These are phyloP conservation scores for Melanchra persicariae DNA, from an alignment of 2,888 invertebrate genomes.

Conservation along the genomic window DNA sequence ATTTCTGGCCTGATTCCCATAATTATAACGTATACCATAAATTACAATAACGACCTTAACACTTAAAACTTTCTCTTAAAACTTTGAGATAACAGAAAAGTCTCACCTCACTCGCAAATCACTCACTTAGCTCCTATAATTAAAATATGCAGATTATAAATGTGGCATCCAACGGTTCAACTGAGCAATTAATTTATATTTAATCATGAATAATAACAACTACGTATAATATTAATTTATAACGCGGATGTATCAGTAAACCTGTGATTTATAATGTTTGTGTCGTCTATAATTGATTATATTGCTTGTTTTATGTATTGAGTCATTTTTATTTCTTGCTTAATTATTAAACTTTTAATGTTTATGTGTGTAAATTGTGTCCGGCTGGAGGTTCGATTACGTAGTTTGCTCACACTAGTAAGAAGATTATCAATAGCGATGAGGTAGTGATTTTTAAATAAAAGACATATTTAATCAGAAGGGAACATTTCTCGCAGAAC, in stretches of 20 bases:
- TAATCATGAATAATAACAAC: constrained; percentile 48
- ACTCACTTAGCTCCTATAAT: constrained; percentile 29
- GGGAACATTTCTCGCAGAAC: too few relatives aligned
- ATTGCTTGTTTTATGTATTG: constrained; percentile 51
- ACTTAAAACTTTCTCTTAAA: constrained; percentile 48
- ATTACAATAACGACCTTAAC: constrained; percentile 46
- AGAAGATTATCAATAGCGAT: too few relatives aligned
- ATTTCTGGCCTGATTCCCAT: constrained; percentile 42
- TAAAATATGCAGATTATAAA: constrained; percentile 45
- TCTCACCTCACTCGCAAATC: constrained; percentile 16
- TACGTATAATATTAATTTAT: constrained; percentile 58
- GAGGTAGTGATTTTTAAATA: too few relatives aligned
- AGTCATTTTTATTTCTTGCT: constrained; percentile 50
- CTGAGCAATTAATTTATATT: constrained; percentile 49
- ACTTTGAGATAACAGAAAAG: constrained; percentile 10
- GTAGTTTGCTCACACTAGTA: not conserved
- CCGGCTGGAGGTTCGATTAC: not conserved
- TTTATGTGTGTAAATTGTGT: constrained; percentile 21
- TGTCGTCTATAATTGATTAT: constrained; percentile 54
- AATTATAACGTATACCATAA: constrained; percentile 28
- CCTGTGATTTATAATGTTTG: constrained; percentile 58
- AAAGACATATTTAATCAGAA: too few relatives aligned
- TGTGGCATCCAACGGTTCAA: constrained; percentile 25
- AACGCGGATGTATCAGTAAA: constrained; percentile 62
- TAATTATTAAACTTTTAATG: constrained; percentile 45